Conservation (phyloP, 1,140 invertebrate genomes). For the Potamilus streckersoni region DNA sequence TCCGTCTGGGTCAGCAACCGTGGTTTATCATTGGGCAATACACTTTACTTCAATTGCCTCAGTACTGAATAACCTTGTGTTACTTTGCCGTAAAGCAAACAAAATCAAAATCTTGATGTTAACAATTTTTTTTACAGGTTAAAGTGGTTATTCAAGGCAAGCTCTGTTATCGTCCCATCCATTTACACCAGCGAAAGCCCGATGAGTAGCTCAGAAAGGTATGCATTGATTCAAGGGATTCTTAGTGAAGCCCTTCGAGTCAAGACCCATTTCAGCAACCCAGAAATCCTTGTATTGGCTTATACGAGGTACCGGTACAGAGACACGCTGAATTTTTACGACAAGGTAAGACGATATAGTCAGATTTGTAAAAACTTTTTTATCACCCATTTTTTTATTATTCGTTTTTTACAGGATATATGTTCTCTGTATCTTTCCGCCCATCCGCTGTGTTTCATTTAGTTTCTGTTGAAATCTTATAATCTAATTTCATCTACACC, state of each 20-base stretch:
- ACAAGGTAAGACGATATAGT: conserved; percentile 1
- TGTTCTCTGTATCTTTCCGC: too few species aligned
- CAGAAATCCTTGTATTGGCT: conserved; percentile 24
- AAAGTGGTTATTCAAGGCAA: conserved; percentile 37
- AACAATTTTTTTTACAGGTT: conserved; percentile 28
- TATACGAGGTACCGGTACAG: conserved; percentile 27
- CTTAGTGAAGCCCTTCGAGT: conserved; percentile 40
- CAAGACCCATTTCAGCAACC: conserved; percentile 26
- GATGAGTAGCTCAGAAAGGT: conserved; percentile 6
- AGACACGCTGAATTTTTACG: conserved; percentile 17
- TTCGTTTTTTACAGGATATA: too few species aligned
- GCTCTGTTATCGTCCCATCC: conserved; percentile 37
- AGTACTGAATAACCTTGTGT: too few species aligned
- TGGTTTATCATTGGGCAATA: too few species aligned
- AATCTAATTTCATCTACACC: too few species aligned
- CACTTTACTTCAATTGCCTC: too few species aligned
- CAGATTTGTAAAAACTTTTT: too few species aligned
- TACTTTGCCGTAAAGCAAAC: too few species aligned
- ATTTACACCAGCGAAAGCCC: conserved; percentile 30
- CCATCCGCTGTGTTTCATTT: too few species aligned
- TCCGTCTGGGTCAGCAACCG: too few species aligned
- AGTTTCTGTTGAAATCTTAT: too few species aligned
- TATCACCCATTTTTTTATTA: too few species aligned
- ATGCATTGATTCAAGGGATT: conserved; percentile 5
- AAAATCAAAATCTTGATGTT: background rate